Evolutionary conservation across 2,113 vertebrate species (phyloP), one percentile per base, ranked within the genome.

Genomic region (Sinocyclocheilus rhinocerous): DNA sequence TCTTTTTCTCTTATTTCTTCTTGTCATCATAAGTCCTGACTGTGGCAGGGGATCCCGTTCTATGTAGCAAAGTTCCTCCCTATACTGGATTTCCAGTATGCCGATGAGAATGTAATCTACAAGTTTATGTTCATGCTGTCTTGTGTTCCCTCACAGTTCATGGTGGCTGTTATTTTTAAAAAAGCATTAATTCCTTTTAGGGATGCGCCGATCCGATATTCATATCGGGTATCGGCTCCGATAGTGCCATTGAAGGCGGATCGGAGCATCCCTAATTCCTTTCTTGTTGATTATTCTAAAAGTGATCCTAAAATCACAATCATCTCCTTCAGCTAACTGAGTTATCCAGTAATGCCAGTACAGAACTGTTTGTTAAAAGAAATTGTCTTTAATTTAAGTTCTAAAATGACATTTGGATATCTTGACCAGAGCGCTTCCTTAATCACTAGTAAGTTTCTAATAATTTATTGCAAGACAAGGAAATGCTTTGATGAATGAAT

Each of bases 1-100:
- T 79, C 75, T 78, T 76, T 83, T 90, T 33, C 77, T 86, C 85
- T 88, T 89, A 83, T 87, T 79, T 77, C 77, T 33, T 69, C 36
- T 87, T 70, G 22, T 84, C 69, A 81, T 83, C 85, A 72, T 85
- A 84, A 59, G 11, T 15, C 24, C 52, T 77, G 81, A 83, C 33
- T 26, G 55, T 81, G 65, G 22, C 83, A 29, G 61, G 52, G 85
- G 70, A 85, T 55, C 77, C 63, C 39, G 55, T 45, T 76, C 76
- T 52, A 78, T 72, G 81, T 86, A 86, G 81, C 73, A 65, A 50
- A 61, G 50, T 86, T 73, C 29, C 15, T 67, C 80, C 52, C 12
- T 4, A n/a, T 88, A n/a, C 70, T 85, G 50, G 84, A 73, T 16
- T 69, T 79, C 33, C 76, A 78, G 79, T 85, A 26, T 63, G 78